Percentiles rank a stretch among this genome's conserved stretches.
Conservation (phyloP, 2,888 invertebrate species). For the Nudaria mundana region DNA sequence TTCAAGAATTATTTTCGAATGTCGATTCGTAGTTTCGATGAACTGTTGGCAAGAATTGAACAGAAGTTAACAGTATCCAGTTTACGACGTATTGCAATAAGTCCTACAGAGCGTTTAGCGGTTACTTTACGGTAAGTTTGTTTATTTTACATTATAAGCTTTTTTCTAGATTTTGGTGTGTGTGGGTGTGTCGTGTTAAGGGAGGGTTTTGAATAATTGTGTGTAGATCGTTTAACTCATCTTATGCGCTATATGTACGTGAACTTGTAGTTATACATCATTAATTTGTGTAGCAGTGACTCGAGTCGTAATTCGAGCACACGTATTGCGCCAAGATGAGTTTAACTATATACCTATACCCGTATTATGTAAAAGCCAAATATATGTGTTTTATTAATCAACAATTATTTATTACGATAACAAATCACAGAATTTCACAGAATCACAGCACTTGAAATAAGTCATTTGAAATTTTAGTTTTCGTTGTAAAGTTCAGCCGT, state of each 20-base stretch:
- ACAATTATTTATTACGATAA: background rate
- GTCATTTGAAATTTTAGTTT: background rate
- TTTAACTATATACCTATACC: background rate
- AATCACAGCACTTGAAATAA: constrained; percentile 1
- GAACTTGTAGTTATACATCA: background rate
- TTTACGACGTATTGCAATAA: constrained; percentile 3
- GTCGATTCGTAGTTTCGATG: constrained; percentile 10
- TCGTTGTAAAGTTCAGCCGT: background rate
- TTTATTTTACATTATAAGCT: background rate
- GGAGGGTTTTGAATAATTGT: background rate
- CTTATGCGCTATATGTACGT: background rate
- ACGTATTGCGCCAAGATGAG: background rate
- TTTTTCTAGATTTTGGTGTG: background rate
- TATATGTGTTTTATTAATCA: background rate
- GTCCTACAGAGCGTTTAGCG: constrained; percentile 7
- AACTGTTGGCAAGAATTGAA: constrained; percentile 10
- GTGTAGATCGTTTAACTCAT: background rate
- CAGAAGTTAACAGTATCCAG: constrained; percentile 5
- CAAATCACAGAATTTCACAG: background rate
- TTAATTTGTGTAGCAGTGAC: background rate
- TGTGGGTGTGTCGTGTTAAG: background rate
- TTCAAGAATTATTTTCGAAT: constrained; percentile 12
- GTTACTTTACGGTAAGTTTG: constrained; percentile 4
- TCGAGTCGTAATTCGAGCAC: background rate
- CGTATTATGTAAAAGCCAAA: background rate